Evolutionary conservation across 2,797 vertebrate genomes (phyloP).

Genomic region (Semaprochilodus insignis): DNA sequence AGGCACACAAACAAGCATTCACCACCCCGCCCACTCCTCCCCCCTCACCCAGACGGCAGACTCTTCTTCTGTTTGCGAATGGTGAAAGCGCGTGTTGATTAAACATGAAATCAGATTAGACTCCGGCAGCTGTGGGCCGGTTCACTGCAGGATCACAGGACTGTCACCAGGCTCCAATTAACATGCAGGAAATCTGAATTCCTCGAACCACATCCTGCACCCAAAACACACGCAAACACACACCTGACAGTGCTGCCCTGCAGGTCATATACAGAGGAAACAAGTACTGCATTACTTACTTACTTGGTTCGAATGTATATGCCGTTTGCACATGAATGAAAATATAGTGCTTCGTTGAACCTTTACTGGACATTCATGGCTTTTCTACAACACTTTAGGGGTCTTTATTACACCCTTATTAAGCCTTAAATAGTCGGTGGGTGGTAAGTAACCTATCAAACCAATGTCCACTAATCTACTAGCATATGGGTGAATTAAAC

Average conservation of each 20-base stretch:
- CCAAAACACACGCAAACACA: background rate
- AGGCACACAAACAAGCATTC: background rate
- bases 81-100: constrained; percentile 20
- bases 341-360: too few relatives aligned
- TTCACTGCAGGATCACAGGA: background rate
- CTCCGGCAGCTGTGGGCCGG: background rate
- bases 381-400: too few relatives aligned
- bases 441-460: too few relatives aligned
- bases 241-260: background rate
- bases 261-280: background rate
- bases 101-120: constrained; percentile 37
- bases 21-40: background rate
- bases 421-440: too few relatives aligned
- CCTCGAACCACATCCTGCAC: background rate
- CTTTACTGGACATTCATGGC: too few relatives aligned
- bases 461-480: too few relatives aligned
- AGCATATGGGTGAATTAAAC: too few relatives aligned
- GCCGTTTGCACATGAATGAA: too few relatives aligned
- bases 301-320: background rate
- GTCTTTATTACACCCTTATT: too few relatives aligned
- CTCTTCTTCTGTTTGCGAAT: constrained; percentile 35
- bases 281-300: background rate
- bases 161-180: background rate
- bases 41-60: background rate
- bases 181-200: background rate